Conservation (phyloP, 2,888 invertebrate species). For the Drosophila niveifrons region DNA sequence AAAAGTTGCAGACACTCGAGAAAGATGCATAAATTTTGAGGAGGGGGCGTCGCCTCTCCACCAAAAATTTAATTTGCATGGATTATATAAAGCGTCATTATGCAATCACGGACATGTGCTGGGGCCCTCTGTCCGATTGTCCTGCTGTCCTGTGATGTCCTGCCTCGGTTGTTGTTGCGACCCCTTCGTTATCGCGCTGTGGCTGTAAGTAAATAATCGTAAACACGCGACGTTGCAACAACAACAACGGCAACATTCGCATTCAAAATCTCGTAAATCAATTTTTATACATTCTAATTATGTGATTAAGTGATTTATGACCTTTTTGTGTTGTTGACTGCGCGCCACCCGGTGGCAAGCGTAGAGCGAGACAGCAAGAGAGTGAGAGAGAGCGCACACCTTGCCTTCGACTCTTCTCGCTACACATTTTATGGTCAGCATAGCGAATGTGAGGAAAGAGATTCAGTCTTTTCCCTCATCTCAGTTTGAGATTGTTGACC, state of each 20-base stretch:
- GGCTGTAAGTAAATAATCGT: constrained; percentile 70
- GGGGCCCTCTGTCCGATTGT: not conserved
- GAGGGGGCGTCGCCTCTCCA: not conserved
- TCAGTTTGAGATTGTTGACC: constrained; percentile 42
- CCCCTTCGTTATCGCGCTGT: constrained; percentile 10
- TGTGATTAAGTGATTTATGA: constrained; percentile 82
- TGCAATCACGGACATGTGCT: constrained; percentile 48
- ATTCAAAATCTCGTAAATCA: constrained; percentile 80
- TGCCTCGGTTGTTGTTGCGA: not conserved
- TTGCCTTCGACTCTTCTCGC: not conserved
- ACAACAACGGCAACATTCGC: constrained; percentile 59
- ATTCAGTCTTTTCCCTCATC: too few species aligned
- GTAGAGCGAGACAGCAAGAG: too few species aligned
- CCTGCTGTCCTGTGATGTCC: not conserved
- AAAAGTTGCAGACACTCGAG: constrained; percentile 5
- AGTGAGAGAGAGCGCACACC: constrained; percentile 5
- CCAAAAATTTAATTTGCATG: constrained; percentile 46
- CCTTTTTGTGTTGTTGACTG: constrained; percentile 50
- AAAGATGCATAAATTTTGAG: constrained; percentile 37
- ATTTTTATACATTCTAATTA: constrained; percentile 81
- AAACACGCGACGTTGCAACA: constrained; percentile 73
- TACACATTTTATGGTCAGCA: constrained; percentile 62
- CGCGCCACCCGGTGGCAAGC: constrained; percentile 47
- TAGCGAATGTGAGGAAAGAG: too few species aligned
- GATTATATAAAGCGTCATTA: constrained; percentile 41